Conservation (phyloP, 1,140 invertebrate genomes). For the Drosophila elegans region DNA sequence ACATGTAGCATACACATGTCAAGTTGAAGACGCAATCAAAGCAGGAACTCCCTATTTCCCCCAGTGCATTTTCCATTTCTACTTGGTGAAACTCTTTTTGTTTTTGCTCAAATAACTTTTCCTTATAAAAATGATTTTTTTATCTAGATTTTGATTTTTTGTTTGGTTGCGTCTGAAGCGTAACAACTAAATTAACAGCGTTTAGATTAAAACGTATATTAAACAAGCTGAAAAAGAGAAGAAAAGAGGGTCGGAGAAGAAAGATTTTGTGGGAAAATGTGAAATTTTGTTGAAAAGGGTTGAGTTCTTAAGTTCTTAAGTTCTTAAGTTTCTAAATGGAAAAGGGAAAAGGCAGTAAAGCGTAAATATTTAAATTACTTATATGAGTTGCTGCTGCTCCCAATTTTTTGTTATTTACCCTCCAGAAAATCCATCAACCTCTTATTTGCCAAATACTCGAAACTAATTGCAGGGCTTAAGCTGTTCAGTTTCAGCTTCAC, state of each 20-base stretch:
- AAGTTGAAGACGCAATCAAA: slow-evolving; percentile 36
- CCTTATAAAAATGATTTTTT: slow-evolving; percentile 37
- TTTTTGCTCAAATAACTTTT: slow-evolving; percentile 35
- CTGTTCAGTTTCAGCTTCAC: slow-evolving; percentile 32
- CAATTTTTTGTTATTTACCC: neutral
- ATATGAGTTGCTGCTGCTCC: neutral
- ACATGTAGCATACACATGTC: slow-evolving; percentile 32
- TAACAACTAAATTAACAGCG: slow-evolving; percentile 54
- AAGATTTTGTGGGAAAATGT: slow-evolving; percentile 23
- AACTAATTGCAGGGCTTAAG: slow-evolving; percentile 74
- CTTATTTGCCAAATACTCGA: slow-evolving; percentile 51
- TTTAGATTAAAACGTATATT: slow-evolving; percentile 44
- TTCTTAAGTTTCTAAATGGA: neutral
- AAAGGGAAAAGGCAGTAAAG: slow-evolving; percentile 4
- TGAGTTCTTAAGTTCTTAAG: no score
- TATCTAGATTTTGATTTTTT: slow-evolving; percentile 41
- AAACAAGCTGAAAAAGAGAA: slow-evolving; percentile 21
- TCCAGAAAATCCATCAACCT: slow-evolving; percentile 10
- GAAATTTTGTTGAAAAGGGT: slow-evolving; percentile 23
- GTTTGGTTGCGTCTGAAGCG: slow-evolving; percentile 34
- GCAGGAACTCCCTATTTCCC: slow-evolving; percentile 9
- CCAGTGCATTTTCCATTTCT: slow-evolving; percentile 42
- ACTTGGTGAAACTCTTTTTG: slow-evolving; percentile 28
- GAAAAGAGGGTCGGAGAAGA: slow-evolving; percentile 9
- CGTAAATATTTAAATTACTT: slow-evolving; percentile 26